Evolutionary conservation across 2,113 vertebrate genomes (phyloP).

Genomic region (Lophochroa leadbeateri): DNA sequence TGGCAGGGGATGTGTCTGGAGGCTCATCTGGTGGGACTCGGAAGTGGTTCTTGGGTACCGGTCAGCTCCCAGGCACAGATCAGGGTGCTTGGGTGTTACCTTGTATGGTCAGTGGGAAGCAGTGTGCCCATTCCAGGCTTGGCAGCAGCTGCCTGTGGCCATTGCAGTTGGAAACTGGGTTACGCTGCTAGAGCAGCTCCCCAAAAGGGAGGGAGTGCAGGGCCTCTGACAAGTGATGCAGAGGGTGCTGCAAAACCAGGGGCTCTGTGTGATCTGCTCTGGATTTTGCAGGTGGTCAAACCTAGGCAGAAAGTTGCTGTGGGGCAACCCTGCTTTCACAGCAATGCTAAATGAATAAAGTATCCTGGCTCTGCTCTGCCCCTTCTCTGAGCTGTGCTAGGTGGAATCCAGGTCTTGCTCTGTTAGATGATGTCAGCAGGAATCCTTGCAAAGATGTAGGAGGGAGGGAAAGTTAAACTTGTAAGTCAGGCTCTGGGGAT

Average conservation of each 20-base stretch:
- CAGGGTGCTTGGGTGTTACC: accelerated
- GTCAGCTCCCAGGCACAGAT: accelerated
- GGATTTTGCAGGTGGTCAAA: background rate
- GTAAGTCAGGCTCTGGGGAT: background rate
- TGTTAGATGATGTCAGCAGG: background rate
- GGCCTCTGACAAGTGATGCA: background rate
- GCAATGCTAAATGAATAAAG: background rate
- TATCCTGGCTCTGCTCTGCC: background rate
- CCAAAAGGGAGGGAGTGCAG: background rate
- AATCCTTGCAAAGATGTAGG: background rate
- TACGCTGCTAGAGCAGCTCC: background rate
- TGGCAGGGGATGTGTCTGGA: background rate
- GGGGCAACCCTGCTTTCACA: background rate
- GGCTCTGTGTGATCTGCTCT: accelerated
- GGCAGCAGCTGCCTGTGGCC: background rate
- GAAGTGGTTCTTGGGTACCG: accelerated
- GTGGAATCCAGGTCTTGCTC: background rate
- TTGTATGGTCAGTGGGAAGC: background rate
- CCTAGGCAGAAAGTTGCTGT: background rate
- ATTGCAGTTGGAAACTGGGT: background rate
- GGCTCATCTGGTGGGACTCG: background rate
- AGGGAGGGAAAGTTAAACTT: background rate
- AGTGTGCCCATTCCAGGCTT: background rate
- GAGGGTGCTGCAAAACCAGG: background rate
- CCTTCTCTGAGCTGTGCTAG: background rate